Conservation (phyloP, 2,113 vertebrate genomes). For the Notarius quadriscutis region DNA sequence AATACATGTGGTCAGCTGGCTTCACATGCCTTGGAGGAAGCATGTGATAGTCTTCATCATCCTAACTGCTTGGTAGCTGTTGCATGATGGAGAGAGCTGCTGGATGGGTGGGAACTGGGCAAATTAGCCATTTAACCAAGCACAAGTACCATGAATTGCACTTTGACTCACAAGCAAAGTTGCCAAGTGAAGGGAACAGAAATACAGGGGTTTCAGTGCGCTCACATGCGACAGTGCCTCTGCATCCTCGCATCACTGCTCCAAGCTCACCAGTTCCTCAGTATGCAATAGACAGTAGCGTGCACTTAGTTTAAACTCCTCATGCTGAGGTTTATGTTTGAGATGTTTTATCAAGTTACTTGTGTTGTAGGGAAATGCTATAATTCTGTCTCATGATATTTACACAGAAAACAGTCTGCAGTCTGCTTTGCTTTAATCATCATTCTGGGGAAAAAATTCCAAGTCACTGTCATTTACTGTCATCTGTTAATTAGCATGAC, state of each 20-base stretch:
- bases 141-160: no score
- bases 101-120: not conserved
- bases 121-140: no score
- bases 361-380: not conserved
- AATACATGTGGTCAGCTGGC: no score
- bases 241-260: no score
- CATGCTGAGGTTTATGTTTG: not conserved
- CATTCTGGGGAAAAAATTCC: not conserved
- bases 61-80: no score
- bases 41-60: no score
- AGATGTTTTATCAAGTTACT: not conserved
- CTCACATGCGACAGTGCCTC: no score
- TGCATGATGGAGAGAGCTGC: not conserved
- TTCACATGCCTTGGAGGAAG: no score
- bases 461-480: not conserved
- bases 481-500: not conserved
- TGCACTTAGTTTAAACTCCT: not conserved
- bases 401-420: not conserved
- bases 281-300: no score
- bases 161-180: no score
- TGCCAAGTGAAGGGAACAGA: no score
- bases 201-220: no score
- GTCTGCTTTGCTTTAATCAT: not conserved
- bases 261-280: not conserved
- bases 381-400: not conserved